phyloP scores from a whole-genome alignment of 2,797 vertebrate species.

The Pangasius krempfi region DNA sequence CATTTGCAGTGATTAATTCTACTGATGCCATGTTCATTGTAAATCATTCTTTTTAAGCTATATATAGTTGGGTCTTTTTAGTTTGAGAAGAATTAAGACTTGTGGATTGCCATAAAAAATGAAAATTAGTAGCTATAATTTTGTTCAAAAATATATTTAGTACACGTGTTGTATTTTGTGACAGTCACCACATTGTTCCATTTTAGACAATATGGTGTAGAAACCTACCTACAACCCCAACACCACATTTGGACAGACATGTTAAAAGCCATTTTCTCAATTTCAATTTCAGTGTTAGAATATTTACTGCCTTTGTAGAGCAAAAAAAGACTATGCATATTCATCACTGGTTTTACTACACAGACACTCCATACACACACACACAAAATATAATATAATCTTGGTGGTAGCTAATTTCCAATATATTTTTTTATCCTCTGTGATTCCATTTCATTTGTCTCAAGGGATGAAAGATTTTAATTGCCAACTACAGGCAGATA shows the following conservation, averaged over 20 bases:
- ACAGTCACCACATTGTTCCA: not conserved
- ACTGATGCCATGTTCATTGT: not conserved
- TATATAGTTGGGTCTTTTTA: not conserved
- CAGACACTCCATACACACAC: not conserved
- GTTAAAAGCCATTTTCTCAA: conserved; percentile 2
- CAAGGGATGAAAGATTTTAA: conserved; percentile 46
- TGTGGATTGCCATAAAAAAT: not conserved
- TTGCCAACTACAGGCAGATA: conserved; percentile 34
- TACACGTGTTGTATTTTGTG: not conserved
- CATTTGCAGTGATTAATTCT: too few relatives aligned
- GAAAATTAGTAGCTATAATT: not conserved
- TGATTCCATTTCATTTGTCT: conserved; percentile 52
- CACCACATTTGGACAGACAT: not conserved
- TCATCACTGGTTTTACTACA: not conserved
- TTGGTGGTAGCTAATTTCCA: conserved; percentile 25
- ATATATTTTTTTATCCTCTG: conserved; percentile 21
- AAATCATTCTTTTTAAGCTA: not conserved
- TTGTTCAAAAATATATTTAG: not conserved
- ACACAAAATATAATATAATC: not conserved
- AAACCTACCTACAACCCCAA: not conserved
- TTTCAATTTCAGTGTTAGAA: not conserved
- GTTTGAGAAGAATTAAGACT: not conserved
- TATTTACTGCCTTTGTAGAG: not conserved
- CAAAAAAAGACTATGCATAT: not conserved
- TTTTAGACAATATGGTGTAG: not conserved